phyloP scores from a whole-genome alignment of 2,888 invertebrate genomes.

The Sarcophaga carnaria region DNA sequence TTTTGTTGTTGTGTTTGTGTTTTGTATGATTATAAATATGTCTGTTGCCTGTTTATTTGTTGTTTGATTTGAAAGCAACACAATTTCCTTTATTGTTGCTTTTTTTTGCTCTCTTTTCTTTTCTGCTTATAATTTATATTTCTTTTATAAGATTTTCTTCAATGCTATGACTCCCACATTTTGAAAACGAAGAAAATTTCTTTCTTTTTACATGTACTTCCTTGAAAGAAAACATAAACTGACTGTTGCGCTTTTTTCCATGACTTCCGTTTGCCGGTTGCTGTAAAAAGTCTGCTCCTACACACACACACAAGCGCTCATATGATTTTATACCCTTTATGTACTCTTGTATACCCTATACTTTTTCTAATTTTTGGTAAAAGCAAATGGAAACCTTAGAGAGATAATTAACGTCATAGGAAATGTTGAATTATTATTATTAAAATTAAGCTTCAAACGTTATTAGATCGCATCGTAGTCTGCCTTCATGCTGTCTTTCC shows the following conservation, averaged over 20 bases:
- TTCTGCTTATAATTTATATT: slow-evolving; percentile 40
- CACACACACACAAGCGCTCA: background rate
- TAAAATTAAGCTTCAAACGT: too few relatives aligned
- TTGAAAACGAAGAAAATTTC: background rate
- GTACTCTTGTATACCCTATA: too few relatives aligned
- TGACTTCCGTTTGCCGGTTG: slow-evolving; percentile 58
- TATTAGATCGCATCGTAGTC: too few relatives aligned
- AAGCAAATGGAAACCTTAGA: too few relatives aligned
- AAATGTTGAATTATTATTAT: too few relatives aligned
- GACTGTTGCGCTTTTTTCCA: slow-evolving; percentile 63
- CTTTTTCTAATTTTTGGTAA: too few relatives aligned
- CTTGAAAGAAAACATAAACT: slow-evolving; percentile 35
- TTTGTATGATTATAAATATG: slow-evolving; percentile 41
- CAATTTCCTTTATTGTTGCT: slow-evolving; percentile 64
- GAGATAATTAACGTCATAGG: too few relatives aligned
- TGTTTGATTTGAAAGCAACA: slow-evolving; percentile 64
- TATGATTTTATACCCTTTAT: too few relatives aligned
- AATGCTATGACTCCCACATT: background rate
- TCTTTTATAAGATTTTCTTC: slow-evolving; percentile 1
- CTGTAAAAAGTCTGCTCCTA: slow-evolving; percentile 11
- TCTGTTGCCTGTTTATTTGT: slow-evolving; percentile 54
- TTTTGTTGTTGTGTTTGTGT: too few relatives aligned
- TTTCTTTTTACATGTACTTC: slow-evolving; percentile 19
- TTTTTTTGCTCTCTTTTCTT: background rate
- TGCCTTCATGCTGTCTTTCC: too few relatives aligned